Conservation (phyloP, 2,113 vertebrate genomes). For the Neolamprologus modestus region DNA sequence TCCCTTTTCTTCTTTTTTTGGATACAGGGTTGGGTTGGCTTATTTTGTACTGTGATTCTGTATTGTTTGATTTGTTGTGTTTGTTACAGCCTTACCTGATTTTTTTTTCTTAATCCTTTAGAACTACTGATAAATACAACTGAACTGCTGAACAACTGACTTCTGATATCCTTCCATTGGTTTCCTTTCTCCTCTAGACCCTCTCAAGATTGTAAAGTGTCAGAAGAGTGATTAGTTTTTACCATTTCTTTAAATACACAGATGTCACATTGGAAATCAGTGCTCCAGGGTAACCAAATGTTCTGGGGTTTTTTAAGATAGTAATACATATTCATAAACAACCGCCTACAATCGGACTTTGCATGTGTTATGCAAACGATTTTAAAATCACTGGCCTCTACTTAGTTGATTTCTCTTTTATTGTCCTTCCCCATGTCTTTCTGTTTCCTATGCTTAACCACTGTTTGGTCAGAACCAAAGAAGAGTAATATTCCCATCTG, state of each 20-base stretch:
- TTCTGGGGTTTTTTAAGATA: background rate
- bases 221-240: background rate
- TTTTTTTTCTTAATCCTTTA: background rate
- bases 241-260: background rate
- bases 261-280: background rate
- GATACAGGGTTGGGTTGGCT: background rate
- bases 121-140: background rate
- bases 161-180: background rate
- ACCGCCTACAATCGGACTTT: conserved; percentile 11
- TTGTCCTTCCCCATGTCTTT: background rate
- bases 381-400: background rate
- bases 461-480: background rate
- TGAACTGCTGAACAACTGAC: background rate
- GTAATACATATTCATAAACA: conserved; percentile 34
- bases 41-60: background rate
- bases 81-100: background rate
- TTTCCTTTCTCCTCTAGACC: background rate
- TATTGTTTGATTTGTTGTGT: background rate
- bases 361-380: conserved; percentile 18
- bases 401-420: background rate
- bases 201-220: background rate
- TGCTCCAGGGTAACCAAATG: background rate
- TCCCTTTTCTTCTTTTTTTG: background rate
- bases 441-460: background rate
- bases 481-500: background rate